Evolutionary conservation across 1,140 invertebrate species (phyloP).

Genomic region (Samia ricini): DNA sequence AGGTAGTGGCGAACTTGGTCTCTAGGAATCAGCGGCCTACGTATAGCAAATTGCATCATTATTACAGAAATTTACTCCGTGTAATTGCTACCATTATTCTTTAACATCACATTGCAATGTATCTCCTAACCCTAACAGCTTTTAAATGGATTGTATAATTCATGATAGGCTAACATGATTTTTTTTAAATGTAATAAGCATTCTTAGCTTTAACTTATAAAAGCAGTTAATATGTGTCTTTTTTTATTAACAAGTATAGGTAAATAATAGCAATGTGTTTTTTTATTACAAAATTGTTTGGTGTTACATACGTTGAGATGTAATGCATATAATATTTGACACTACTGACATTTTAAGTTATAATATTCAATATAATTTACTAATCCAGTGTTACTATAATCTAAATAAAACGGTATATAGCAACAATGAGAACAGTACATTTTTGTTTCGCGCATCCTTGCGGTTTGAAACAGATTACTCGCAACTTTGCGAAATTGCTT

Average conservation of each 20-base stretch:
- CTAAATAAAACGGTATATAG: neutral
- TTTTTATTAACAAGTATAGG: too few relatives aligned
- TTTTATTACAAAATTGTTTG: too few relatives aligned
- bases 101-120: conserved; percentile 19
- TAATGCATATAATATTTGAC: too few relatives aligned
- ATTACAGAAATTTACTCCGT: conserved; percentile 40
- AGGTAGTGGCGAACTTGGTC: neutral
- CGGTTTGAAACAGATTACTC: conserved; percentile 15
- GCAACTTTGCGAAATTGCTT: neutral
- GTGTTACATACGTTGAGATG: too few relatives aligned
- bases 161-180: neutral
- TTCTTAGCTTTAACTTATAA: too few relatives aligned
- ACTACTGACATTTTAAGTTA: too few relatives aligned
- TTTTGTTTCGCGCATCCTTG: conserved; percentile 6
- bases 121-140: neutral
- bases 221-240: too few relatives aligned
- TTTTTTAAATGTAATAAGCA: neutral
- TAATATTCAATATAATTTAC: neutral
- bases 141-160: neutral
- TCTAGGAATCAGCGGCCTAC: neutral
- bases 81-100: conserved; percentile 34
- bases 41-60: conserved; percentile 31
- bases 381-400: neutral
- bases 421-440: conserved; percentile 2
- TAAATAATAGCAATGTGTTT: too few relatives aligned